These are phyloP conservation scores for Sceloporus undulatus DNA, from an alignment of 2,113 vertebrate species.

Conservation along the genomic window DNA sequence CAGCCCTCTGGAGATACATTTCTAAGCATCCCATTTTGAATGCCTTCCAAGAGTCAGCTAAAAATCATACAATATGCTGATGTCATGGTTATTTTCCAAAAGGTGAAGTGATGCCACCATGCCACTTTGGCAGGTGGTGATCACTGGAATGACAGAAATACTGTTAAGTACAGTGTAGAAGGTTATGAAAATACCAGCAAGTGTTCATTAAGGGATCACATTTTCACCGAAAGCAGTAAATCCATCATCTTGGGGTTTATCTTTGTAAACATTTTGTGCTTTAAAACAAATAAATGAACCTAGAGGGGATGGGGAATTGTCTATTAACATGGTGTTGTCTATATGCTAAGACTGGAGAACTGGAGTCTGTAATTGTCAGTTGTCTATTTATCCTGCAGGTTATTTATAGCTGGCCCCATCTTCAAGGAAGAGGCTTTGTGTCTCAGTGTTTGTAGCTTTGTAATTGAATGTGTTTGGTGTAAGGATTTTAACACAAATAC, in stretches of 20 bases:
- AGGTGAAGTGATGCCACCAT: background rate
- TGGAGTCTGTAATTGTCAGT: background rate
- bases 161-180: conserved; percentile 7
- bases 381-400: conserved; percentile 58
- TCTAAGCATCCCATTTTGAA: background rate
- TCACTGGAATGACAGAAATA: background rate
- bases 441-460: conserved; percentile 24
- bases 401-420: conserved; percentile 61
- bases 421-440: conserved; percentile 8
- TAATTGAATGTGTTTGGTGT: conserved; percentile 47
- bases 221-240: conserved; percentile 47
- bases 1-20: background rate
- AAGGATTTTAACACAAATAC: conserved; percentile 44
- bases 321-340: conserved; percentile 58
- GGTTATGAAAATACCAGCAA: conserved; percentile 50
- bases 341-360: conserved; percentile 5
- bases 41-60: background rate
- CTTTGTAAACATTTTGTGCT: conserved; percentile 53
- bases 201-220: conserved; percentile 24
- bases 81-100: conserved; percentile 4
- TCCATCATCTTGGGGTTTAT: conserved; percentile 37
- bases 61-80: conserved; percentile 13
- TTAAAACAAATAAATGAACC: conserved; percentile 61
- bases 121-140: background rate
- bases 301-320: conserved; percentile 12